A percentile compares a stretch with the other conserved stretches of the same genome.
Conservation (phyloP, 2,797 vertebrate genomes). For the Xiphophorus birchmanni region DNA sequence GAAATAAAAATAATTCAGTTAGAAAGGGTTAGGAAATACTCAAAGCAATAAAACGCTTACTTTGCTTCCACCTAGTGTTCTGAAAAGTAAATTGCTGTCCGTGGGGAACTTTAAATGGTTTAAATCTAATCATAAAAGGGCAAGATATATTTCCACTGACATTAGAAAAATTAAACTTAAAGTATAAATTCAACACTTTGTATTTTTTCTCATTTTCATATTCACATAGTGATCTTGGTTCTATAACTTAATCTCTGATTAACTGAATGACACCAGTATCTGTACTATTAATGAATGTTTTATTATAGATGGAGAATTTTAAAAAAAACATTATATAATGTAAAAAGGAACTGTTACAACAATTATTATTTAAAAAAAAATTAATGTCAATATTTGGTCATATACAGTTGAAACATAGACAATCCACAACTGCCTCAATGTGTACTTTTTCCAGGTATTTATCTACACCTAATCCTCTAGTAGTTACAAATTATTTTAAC, state of each 20-base stretch:
- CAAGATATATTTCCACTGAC: not conserved
- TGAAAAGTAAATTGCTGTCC: not conserved
- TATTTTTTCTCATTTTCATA: not conserved
- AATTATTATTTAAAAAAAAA: not conserved
- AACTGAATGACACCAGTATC: constrained; percentile 26
- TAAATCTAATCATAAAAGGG: not conserved
- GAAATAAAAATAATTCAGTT: constrained; percentile 47
- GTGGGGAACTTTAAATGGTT: not conserved
- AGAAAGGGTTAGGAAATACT: constrained; percentile 8
- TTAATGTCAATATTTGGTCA: not conserved
- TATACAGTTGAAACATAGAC: not conserved
- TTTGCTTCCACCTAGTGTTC: constrained; percentile 45
- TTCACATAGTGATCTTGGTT: constrained; percentile 4
- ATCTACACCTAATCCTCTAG: not conserved
- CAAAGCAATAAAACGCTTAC: not conserved
- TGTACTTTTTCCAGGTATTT: not conserved
- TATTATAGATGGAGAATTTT: constrained; percentile 2
- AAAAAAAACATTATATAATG: not conserved
- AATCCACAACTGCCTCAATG: not conserved
- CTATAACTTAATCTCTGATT: constrained; percentile 35
- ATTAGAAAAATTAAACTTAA: not conserved
- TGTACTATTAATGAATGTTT: constrained; percentile 22
- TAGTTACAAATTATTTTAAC: constrained; percentile 3
- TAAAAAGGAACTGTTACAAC: not conserved
- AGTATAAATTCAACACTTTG: constrained; percentile 13